Evolutionary conservation across 1,140 invertebrate genomes (phyloP), one percentile per base, ranked within the genome.

Genomic region (Drosophila setifemur): DNA sequence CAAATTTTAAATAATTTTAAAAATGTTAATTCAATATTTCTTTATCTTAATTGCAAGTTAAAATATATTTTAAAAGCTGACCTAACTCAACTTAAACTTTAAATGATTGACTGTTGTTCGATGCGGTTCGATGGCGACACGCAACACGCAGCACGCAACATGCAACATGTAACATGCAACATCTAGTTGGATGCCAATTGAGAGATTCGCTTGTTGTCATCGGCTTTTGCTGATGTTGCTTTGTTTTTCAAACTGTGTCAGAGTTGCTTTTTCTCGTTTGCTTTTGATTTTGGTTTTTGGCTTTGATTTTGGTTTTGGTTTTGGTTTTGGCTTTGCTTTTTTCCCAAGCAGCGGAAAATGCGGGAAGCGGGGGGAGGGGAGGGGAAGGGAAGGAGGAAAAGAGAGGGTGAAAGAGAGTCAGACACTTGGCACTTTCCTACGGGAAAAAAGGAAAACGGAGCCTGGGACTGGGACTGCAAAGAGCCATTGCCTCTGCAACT

Each of bases 331-430:
- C 21, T 35, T 14, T 37, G 47, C 21, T 43, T 23, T 42, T 60
- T 52, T 57, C 25, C 58, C 40, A 76, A 76, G 73, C 66, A 76
- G 66, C 47, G 29, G 35, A 58, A 55, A 55, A 57, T 28, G 14
- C 19, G 12, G 18, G 11, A 18, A 18, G 11, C 19, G 11, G n/a
- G 21, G n/a, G n/a, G 18, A 4, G 35, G 5, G 19, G 44, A 44
- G 31, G 5, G 31, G 35, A 50, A 49, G 33, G 33, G 33, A 7
- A 55, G 12, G 12, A 31, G 19, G 52, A 31, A 54, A 33, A 55
- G 16, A 7, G n/a, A 53, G n/a, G 5, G 31, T 29, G 39, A 31
- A 29, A 26, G 21, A 25, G 19, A 40, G 33, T 25, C 47, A 57
- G 53, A 14, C 31, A 53, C 48, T 57, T 53, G 54, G 54, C 16